Conservation (phyloP, 2,797 vertebrate species). For the Poecilia wingei region DNA sequence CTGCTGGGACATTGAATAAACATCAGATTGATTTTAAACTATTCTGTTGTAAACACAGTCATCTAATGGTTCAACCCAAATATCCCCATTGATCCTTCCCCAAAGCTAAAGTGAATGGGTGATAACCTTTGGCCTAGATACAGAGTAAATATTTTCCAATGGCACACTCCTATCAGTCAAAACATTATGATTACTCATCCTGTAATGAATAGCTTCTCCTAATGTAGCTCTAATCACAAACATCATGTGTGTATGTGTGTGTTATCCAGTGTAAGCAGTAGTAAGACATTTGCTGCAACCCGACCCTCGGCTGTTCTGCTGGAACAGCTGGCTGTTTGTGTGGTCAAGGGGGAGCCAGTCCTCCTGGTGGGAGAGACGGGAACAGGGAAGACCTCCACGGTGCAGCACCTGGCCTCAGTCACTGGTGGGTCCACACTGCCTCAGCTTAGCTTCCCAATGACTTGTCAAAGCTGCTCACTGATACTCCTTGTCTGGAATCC, state of each 20-base stretch:
- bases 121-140: conserved; percentile 12
- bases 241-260: background rate
- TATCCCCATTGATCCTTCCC: conserved; percentile 50
- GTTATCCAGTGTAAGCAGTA: conserved; percentile 73
- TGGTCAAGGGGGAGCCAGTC: conserved; percentile 89
- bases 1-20: conserved; percentile 68
- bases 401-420: conserved; percentile 91
- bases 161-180: background rate
- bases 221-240: background rate
- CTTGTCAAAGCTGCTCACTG: background rate
- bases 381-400: conserved; percentile 95
- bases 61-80: conserved; percentile 55
- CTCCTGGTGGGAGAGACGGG: conserved; percentile 96
- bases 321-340: conserved; percentile 92
- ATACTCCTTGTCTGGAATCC: conserved; percentile 2
- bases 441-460: background rate
- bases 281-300: conserved; percentile 89
- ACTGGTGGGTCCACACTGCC: conserved; percentile 82
- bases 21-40: conserved; percentile 66
- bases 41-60: conserved; percentile 47
- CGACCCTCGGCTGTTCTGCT: conserved; percentile 89
- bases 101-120: conserved; percentile 17
- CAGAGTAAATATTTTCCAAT: background rate
- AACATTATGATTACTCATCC: background rate
- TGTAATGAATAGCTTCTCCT: background rate